Base-by-base conservation (phyloP, 2,888 invertebrate genomes). In the Conops quadrifasciatus region DNA sequence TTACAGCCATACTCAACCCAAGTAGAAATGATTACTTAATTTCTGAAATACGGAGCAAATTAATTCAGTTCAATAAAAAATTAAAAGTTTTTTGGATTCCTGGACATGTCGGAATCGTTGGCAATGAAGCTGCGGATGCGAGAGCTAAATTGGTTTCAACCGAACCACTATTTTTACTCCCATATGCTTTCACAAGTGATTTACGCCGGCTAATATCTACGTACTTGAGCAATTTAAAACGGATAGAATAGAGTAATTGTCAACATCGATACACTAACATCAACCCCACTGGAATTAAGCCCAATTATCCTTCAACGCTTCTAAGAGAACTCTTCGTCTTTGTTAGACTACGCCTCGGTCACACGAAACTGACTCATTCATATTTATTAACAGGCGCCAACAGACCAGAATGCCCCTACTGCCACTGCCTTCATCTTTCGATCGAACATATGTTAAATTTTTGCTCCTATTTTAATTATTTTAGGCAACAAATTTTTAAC, bases 81-180 rank as follows among this genome's bases (percentile, higher is more conserved):
- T 24, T 24, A 28, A 58, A 58, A 58, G 24, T 58, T 16, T 28
- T 9, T 58, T 58, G 58, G 58, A 28, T 58, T 28, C 58, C 58
- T 9, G 58, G 26, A 58, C 58, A 58, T 9, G 58, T 58, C 2
- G 58, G 58, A 28, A 58, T 58, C 1, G 58, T 24, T 13, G 58
- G 28, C 7, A 58, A 58, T 28, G 58, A 58, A 28, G 5, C 58
- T 58, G 58, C 58, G 16, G 58, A 58, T 58, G 26, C 58, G 58
- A 58, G 28, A 24, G 58, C 58, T 3, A 26, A 58, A 58, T 15
- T 58, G 1, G 26, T 24, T 58, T 15, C 28, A 58, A 21, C 53
- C 2, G 21, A 56, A 56, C 53, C 24, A 19, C 24, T 56, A 56
- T 9, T 7, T 1, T 56, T 4, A 56, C 19, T 21, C 21, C 53